A percentile compares a stretch with the other conserved stretches of the same genome.
These are phyloP conservation scores for Cyphomyrus plagiostoma DNA, from an alignment of 2,113 vertebrate genomes.

Conservation along the genomic window DNA sequence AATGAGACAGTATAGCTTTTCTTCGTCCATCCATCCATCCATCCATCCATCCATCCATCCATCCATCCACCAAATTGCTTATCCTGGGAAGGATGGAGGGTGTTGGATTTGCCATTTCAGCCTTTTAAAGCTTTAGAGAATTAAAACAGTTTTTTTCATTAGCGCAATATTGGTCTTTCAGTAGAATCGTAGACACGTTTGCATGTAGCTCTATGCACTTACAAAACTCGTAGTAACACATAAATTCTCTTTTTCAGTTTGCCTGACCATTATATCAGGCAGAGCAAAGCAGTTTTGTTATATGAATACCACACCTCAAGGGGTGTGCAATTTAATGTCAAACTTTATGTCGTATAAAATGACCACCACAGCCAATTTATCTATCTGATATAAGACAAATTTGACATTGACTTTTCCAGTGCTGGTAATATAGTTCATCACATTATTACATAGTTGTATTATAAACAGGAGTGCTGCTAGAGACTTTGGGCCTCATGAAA, in stretches of 20 bases:
- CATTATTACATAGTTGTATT: background rate
- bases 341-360: background rate
- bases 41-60: background rate
- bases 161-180: background rate
- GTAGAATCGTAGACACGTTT: background rate
- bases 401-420: background rate
- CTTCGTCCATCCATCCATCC: background rate
- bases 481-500: background rate
- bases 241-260: background rate
- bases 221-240: background rate
- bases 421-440: background rate
- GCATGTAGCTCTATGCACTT: background rate
- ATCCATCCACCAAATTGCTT: background rate
- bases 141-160: background rate
- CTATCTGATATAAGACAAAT: background rate
- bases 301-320: background rate
- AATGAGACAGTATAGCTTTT: background rate
- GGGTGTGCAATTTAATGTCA: background rate
- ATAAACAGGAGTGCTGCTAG: background rate
- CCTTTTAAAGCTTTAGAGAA: background rate
- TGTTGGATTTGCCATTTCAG: background rate
- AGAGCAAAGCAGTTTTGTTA: background rate
- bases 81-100: background rate
- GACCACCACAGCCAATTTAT: background rate
- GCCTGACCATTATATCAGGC: background rate